These are phyloP conservation scores for Notarius lentiginosus DNA, from an alignment of 2,113 vertebrate genomes.

Conservation along the genomic window DNA sequence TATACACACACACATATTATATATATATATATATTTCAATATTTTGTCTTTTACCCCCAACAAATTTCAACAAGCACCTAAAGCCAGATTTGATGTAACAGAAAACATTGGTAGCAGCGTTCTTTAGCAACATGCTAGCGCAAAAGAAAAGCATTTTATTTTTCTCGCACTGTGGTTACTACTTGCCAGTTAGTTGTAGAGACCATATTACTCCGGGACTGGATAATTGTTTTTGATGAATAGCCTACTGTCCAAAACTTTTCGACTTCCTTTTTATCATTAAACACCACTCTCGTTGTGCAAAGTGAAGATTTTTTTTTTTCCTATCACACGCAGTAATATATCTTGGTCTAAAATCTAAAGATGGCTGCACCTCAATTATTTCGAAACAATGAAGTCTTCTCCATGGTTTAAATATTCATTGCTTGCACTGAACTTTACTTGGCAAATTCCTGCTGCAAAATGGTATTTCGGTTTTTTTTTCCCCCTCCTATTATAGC, in stretches of 20 bases:
- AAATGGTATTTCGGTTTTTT: neutral
- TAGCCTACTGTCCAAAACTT: neutral
- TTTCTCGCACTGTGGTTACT: neutral
- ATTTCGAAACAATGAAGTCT: neutral
- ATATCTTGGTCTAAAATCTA: neutral
- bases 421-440: neutral
- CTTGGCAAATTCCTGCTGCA: neutral
- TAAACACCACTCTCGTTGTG: neutral
- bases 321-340: neutral
- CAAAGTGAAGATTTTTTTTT: neutral
- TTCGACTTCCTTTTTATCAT: neutral
- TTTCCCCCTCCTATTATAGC: neutral
- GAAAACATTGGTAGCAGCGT: neutral
- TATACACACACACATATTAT: too few species aligned
- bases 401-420: neutral
- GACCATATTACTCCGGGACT: neutral
- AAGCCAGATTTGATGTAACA: neutral
- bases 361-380: neutral
- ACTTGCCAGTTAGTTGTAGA: neutral
- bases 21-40: conserved; percentile 18
- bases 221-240: neutral
- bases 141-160: neutral
- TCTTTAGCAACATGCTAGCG: neutral
- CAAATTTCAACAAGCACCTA: conserved; percentile 21
- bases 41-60: conserved; percentile 16